Base-by-base conservation (phyloP, 2,888 invertebrate genomes). In the Dasypolia templi region DNA sequence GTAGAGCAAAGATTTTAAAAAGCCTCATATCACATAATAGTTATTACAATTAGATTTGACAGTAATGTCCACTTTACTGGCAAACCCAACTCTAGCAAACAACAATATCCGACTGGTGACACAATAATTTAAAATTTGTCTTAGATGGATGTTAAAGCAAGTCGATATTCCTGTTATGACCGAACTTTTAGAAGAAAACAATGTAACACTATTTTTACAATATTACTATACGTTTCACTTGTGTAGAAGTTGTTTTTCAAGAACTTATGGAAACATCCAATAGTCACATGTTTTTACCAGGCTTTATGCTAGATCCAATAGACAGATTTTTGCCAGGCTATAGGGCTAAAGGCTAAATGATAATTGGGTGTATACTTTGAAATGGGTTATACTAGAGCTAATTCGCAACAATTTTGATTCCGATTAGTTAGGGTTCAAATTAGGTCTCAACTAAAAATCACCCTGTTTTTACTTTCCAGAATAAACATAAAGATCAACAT, bases 401-500 rank as follows among this genome's bases (percentile, higher is more conserved):
- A 53, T 53, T 53, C 5, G 1, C 51, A 26, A 53, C 2, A 26
- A 14, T 5, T 26, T 53, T 14, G 26, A 26, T 6, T 6, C 26
- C 26, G 26, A 26, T 53, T 17, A 26, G 14, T 26, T 53, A 14
- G 26, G 14, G 17, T 26, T 17, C 26, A 55, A 55, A 55, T 29
- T 14, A 6, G 17, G 17, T 17, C 26, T 1, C 6, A 26, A 14
- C 26, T 26, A 53, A 2, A 26, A 53, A 26, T 26, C 26, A 26
- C 4, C 12, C 14, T 12, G n/a, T n/a, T 12, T n/a, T 2, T 14
- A 39, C 39, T 39, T 39, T 4, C 17, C 14, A 39, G 17, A 61
- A 72, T 11, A 55, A n/a, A n/a, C 14, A 74, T 26, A 17, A 55
- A 73, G 0, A 29, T 46, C 19, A 32, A 42, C 14, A 70, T 46